phyloP scores from a whole-genome alignment of 2,888 invertebrate species.

The Strigamia crassipes region DNA sequence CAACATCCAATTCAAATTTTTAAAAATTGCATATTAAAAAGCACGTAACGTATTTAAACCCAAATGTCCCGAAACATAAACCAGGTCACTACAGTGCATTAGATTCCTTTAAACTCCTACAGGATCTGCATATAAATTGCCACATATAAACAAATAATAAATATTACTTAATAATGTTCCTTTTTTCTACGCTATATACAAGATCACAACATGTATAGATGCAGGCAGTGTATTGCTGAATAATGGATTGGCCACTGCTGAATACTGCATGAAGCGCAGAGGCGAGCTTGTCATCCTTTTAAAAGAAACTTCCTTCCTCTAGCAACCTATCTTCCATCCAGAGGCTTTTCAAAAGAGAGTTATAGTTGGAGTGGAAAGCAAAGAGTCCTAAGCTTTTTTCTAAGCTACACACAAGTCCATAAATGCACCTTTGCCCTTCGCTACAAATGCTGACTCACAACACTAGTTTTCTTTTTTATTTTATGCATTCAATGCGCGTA shows the following conservation, averaged over 20 bases:
- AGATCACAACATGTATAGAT: conserved; percentile 10
- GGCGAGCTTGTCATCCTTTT: conserved; percentile 21
- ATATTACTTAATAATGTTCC: neutral
- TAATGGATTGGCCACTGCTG: conserved; percentile 16
- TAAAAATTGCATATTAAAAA: no score
- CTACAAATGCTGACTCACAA: conserved; percentile 16
- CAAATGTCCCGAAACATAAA: neutral
- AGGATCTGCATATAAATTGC: neutral
- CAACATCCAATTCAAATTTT: no score
- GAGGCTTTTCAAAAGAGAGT: conserved; percentile 16
- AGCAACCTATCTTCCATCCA: conserved; percentile 15
- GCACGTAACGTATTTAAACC: no score
- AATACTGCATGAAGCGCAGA: neutral
- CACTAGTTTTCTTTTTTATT: neutral
- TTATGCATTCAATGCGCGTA: neutral
- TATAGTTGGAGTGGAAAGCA: conserved; percentile 21
- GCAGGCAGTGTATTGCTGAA: conserved; percentile 8
- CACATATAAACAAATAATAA: neutral
- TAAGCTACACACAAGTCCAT: conserved; percentile 21
- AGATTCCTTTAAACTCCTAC: neutral
- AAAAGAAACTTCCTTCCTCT: conserved; percentile 17
- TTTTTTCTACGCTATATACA: neutral
- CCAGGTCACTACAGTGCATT: neutral
- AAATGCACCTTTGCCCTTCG: conserved; percentile 11
- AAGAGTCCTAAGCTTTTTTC: conserved; percentile 21